Conservation (phyloP, 53 echinoderm and acorn worm genomes). For the Arbacia lixula region DNA sequence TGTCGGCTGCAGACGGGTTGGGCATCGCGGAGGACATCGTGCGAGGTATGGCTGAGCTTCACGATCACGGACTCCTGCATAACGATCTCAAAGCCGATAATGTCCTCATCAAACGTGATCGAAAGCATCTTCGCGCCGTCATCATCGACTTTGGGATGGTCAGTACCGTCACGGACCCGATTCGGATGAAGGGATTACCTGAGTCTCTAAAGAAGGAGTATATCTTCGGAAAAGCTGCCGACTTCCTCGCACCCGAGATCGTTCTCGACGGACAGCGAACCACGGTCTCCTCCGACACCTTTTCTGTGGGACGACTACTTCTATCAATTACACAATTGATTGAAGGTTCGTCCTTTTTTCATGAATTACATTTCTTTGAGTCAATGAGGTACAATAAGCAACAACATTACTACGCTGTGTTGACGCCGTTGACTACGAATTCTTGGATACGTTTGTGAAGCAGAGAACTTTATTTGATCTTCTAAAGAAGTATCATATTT, state of each 20-base stretch:
- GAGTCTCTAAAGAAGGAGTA: neutral
- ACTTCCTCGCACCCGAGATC: slow-evolving; percentile 5
- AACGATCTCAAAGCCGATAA: slow-evolving; percentile 17
- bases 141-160: slow-evolving; percentile 29
- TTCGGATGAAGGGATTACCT: neutral
- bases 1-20: neutral
- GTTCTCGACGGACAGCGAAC: neutral
- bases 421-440: no score
- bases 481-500: no score
- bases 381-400: no score
- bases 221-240: neutral
- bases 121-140: neutral
- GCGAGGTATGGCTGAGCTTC: slow-evolving; percentile 11
- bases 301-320: neutral
- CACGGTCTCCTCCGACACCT: neutral
- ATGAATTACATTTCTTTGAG: no score
- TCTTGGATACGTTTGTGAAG: no score
- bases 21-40: slow-evolving; percentile 7
- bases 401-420: no score
- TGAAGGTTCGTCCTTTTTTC: no score
- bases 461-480: no score
- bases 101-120: neutral
- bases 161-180: neutral
- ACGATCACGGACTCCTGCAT: slow-evolving; percentile 10
- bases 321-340: neutral